Base-by-base conservation (phyloP, 92 coral and sea anemone species). In the Virgularia gustaviana region DNA sequence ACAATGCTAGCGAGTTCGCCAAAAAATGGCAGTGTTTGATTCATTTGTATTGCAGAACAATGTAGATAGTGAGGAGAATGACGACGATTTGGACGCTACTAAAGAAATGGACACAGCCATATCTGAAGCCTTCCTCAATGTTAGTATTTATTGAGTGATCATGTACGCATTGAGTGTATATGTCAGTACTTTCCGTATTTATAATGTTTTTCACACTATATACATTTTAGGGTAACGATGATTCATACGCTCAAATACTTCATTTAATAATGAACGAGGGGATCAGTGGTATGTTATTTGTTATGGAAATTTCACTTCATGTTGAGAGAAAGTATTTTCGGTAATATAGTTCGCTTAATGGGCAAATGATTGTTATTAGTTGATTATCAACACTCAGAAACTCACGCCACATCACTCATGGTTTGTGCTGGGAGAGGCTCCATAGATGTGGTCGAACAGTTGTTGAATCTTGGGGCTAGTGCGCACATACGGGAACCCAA, bases 361-460 rank as follows among this genome's bases (percentile, higher is more conserved):
- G n/a, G n/a, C n/a, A n/a, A n/a, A 38, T 16, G 10, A 25, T 16
- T 44, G 13, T 49, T 52, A 15, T 28, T 25, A 94, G 99, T 94
- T 43, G 99, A 94, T 57, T 87, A 94, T 72, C 99, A 90, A 70
- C 99, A 94, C 77, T 87, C 96, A 1, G 99, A 94, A 77, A 94
- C 99, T 33, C 89, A 85, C 43, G 99, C 96, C 22, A 94, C 99
- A 9, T 79, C 99, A 10, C 80, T 94, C 61, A 94, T 94, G 99
- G 99, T 89, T 16, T 96, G 96, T 44, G 83, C 99, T 57, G 99
- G 99, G 11, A 84, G 99, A 33, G 99, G 99, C 71, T 94, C 96
- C 49, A 51, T 77, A 10, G 92, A 89, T 35, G 89, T 94, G 29
- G 99, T 94, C 4, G 99, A 94, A 35, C 99, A 94, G 78, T 71